These are phyloP conservation scores for Epirrita christyi DNA, from an alignment of 2,888 invertebrate genomes.

Conservation along the genomic window DNA sequence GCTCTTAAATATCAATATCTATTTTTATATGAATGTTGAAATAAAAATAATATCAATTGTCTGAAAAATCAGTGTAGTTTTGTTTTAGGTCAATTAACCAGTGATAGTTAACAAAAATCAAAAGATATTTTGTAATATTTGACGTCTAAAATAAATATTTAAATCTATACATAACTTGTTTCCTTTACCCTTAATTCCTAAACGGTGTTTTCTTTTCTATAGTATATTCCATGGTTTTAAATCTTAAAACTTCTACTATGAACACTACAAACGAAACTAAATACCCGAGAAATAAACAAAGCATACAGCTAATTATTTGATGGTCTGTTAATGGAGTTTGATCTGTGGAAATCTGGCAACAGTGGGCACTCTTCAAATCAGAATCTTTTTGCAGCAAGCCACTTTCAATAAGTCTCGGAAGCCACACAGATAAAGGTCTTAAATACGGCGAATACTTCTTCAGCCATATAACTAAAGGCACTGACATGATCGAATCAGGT, in stretches of 20 bases:
- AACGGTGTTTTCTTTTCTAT: constrained; percentile 39
- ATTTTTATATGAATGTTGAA: constrained; percentile 63
- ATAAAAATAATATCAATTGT: constrained; percentile 8
- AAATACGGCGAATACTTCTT: constrained; percentile 60
- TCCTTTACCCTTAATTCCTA: constrained; percentile 34
- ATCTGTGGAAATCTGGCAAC: constrained; percentile 46
- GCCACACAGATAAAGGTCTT: constrained; percentile 53
- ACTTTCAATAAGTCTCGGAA: constrained; percentile 63
- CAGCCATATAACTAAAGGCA: constrained; percentile 69
- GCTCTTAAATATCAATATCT: constrained; percentile 41
- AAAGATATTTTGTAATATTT: constrained; percentile 49
- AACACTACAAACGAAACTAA: constrained; percentile 53
- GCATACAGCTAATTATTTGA: constrained; percentile 60
- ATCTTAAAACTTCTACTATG: constrained; percentile 52
- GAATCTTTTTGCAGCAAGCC: constrained; percentile 59
- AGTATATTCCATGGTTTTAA: constrained; percentile 40
- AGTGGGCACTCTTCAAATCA: constrained; percentile 43
- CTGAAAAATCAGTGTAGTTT: not conserved
- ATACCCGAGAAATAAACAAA: constrained; percentile 59
- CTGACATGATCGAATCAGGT: constrained; percentile 64
- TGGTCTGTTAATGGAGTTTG: constrained; percentile 58
- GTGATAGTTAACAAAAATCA: constrained; percentile 35
- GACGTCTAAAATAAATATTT: constrained; percentile 43
- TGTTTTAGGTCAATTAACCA: constrained; percentile 54
- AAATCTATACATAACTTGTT: constrained; percentile 12